Evolutionary conservation across 2,113 vertebrate species (phyloP), one percentile per base, ranked within the genome.

Genomic region (Macroglossus sobrinus): DNA sequence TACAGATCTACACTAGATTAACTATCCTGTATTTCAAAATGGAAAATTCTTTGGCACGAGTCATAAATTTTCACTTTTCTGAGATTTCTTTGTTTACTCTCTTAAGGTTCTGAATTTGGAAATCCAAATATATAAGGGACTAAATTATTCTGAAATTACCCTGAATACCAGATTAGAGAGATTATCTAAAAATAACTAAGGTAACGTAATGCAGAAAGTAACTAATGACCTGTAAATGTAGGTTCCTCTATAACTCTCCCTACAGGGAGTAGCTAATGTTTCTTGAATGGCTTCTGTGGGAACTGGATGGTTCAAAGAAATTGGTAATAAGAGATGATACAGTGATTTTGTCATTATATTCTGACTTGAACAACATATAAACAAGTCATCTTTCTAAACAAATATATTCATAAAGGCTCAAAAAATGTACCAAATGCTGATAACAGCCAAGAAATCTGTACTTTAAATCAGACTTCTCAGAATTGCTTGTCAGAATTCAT

Each of bases 71-170:
- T 61, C 45, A 43, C 40, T 79, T 82, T 64, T 94, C 82, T 94
- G 81, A 86, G 81, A 91, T 76, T 94, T 94, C n/a, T 69, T 69
- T 75, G 35, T 92, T 21, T 47, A 59, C n/a, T 91, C 89, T 93
- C 74, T 75, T 47, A 72, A 87, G 43, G 35, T 19, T 78, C 64
- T 93, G 89, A 93, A 80, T 97, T 92, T 95, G 91, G 79, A 84
- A 94, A 61, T 94, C 22, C 87, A 92, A 96, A 84, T 92, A 92
- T 35, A 68, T 72, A 13, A 81, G 89, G 61, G 69, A 75, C 63
- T 35, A 95, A 95, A 87, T 93, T 96, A 96, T 91, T 94, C 95
- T 92, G 64, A 95, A 97, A 95, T 97, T 94, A 84, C 84, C 63
- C 69, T 76, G 63, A 96, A 84, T 84, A 80, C 81, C 55, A 88